Evolutionary conservation across 1,140 invertebrate species (phyloP), one percentile per base, ranked within the genome.

Genomic region (Melanaphis sacchari): DNA sequence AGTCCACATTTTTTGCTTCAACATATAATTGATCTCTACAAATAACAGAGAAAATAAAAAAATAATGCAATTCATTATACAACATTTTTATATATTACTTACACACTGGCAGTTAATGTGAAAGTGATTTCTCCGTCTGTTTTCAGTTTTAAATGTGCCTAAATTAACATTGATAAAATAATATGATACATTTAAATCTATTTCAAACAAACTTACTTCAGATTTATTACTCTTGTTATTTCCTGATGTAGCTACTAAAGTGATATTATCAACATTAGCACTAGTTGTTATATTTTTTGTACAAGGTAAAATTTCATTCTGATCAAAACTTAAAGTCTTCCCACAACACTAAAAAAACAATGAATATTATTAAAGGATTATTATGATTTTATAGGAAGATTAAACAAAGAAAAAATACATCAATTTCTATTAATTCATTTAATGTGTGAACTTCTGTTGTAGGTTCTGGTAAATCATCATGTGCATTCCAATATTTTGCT

Each of bases 391-490:
- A 49, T 41, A 46, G 1, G 36, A 31, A 91, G 22, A 9, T 24
- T 26, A 40, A 24, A 89, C 26, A 11, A 26, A 84, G 22, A 26
- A 36, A 88, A 43, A 26, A 89, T 49, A 43, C 66, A 41, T 94
- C 54, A 24, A 93, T 38, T 66, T 41, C 38, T 22, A 93, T 46
- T 21, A 88, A 36, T 81, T 93, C 88, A n/a, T 89, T 90, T 90
- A 93, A 26, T 41, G 49, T 81, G 8, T 89, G n/a, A 88, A 94
- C 85, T 82, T 94, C 94, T 66, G 88, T 91, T 46, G 40, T 90
- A 41, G 94, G 94, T 54, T 94, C 94, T 31, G 94, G 94, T 84
- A 94, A 81, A 43, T 91, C 90, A 81, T 94, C 59, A 43, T 90
- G 22, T 18, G 49, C 7, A 87, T 93, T 93, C 66, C 87, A 91